phyloP scores from a whole-genome alignment of 2,888 invertebrate species.

The Drosophila mimetica region DNA sequence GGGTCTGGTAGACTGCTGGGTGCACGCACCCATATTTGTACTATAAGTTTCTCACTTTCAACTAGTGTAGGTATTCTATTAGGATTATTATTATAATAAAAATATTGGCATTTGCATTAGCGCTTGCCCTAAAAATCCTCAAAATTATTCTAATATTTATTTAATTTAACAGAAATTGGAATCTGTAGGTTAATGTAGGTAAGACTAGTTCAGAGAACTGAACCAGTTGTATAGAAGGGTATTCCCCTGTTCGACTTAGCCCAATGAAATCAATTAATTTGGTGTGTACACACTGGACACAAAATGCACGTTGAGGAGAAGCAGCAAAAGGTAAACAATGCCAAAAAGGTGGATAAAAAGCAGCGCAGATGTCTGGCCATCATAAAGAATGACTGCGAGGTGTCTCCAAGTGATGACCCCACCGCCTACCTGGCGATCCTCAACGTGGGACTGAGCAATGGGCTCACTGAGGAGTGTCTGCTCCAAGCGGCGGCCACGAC shows the following conservation, averaged over 20 bases:
- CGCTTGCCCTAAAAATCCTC: slow-evolving; percentile 7
- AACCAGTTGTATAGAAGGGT: neutral
- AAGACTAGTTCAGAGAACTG: neutral
- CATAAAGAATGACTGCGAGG: slow-evolving; percentile 84
- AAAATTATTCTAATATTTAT: too few relatives aligned
- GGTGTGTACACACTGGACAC: slow-evolving; percentile 9
- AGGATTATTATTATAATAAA: slow-evolving; percentile 8
- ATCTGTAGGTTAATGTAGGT: too few relatives aligned
- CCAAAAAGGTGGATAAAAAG: slow-evolving; percentile 84
- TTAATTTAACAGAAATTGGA: too few relatives aligned
- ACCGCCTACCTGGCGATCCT: slow-evolving; percentile 87
- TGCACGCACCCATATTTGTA: neutral
- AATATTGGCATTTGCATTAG: slow-evolving; percentile 13
- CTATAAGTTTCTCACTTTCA: slow-evolving; percentile 17
- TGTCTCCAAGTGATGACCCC: slow-evolving; percentile 80
- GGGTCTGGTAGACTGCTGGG: slow-evolving; percentile 88
- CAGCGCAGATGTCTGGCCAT: slow-evolving; percentile 84
- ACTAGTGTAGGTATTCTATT: slow-evolving; percentile 8
- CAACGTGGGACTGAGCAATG: slow-evolving; percentile 94
- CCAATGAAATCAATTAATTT: too few relatives aligned
- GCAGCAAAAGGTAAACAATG: slow-evolving; percentile 59
- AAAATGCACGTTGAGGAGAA: slow-evolving; percentile 57
- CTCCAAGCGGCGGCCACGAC: slow-evolving; percentile 85
- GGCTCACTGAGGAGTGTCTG: slow-evolving; percentile 88
- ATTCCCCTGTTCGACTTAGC: neutral